Evolutionary conservation across 2,888 invertebrate species (phyloP).

Genomic region (Tetranychus piercei): DNA sequence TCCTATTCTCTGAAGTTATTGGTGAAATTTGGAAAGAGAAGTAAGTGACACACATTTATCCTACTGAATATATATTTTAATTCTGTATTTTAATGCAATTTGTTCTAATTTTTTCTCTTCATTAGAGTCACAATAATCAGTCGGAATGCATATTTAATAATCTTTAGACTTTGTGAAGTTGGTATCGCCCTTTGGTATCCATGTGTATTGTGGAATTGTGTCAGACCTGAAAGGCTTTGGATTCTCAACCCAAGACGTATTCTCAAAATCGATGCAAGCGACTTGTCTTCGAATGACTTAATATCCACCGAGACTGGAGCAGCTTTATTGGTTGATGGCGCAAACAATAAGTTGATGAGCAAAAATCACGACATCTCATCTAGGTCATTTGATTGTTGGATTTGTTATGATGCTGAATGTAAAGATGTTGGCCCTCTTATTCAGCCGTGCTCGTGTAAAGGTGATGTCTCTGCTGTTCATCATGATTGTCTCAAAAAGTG

Average conservation of each 20-base stretch:
- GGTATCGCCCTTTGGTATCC: conserved; percentile 88
- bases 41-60: conserved; percentile 37
- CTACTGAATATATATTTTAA: too few species aligned
- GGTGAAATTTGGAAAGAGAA: conserved; percentile 84
- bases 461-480: conserved; percentile 78
- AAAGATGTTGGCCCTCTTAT: conserved; percentile 55
- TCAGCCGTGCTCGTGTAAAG: conserved; percentile 70
- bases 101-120: background rate
- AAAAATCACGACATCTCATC: conserved; percentile 7
- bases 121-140: conserved; percentile 63
- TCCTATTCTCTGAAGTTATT: conserved; percentile 71
- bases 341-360: background rate
- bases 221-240: conserved; percentile 76
- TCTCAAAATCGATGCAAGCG: conserved; percentile 35
- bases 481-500: conserved; percentile 73
- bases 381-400: conserved; percentile 57
- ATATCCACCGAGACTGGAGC: conserved; percentile 17
- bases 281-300: background rate
- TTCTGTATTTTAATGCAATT: conserved; percentile 24
- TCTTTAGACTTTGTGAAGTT: conserved; percentile 74
- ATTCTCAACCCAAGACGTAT: conserved; percentile 74
- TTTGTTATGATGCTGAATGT: conserved; percentile 68
- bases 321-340: conserved; percentile 22
- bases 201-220: conserved; percentile 85
- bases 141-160: conserved; percentile 75